Evolutionary conservation across 23 tunicate genomes (phyloP).

Genomic region (Trididemnum clinides): DNA sequence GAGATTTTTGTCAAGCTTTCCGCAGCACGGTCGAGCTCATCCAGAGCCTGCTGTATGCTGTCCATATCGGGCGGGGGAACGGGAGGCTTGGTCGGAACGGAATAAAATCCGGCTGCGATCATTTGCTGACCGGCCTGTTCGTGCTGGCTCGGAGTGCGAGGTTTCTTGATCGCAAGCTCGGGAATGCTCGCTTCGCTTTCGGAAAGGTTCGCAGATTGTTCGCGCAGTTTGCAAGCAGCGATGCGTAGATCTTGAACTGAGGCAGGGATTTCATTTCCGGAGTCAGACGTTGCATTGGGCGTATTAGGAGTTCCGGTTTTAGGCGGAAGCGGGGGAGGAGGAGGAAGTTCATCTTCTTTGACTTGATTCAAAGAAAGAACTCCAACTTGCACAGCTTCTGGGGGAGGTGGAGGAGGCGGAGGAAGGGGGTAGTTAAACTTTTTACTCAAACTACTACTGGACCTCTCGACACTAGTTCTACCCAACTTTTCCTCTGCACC

Average conservation of each 20-base stretch:
- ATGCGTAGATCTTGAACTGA: background rate
- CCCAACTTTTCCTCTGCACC: background rate
- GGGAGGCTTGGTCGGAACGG: constrained; percentile 86
- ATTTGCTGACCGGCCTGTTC: constrained; percentile 48
- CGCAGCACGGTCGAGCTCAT: constrained; percentile 52
- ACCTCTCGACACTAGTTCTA: too few relatives aligned
- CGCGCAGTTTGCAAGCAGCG: background rate
- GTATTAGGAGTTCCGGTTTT: background rate
- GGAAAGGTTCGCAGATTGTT: background rate
- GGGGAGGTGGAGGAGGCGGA: constrained; percentile 13
- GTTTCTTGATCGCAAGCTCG: constrained; percentile 26
- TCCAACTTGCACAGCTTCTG: background rate
- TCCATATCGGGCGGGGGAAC: background rate
- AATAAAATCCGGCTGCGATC: constrained; percentile 79
- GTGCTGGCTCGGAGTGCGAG: constrained; percentile 50
- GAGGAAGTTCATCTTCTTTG: background rate
- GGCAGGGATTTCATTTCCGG: background rate
- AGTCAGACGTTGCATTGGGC: background rate
- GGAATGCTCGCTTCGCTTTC: constrained; percentile 59
- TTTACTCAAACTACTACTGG: background rate
- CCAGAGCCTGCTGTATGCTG: constrained; percentile 62
- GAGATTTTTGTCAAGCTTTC: background rate
- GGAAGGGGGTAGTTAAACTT: background rate
- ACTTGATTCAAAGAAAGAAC: background rate
- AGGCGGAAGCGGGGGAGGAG: constrained; percentile 34